Evolutionary conservation across 64 coral and sea anemone species (phyloP), one percentile per base, ranked within the genome.

Genomic region (Cladopsammia gracilis): DNA sequence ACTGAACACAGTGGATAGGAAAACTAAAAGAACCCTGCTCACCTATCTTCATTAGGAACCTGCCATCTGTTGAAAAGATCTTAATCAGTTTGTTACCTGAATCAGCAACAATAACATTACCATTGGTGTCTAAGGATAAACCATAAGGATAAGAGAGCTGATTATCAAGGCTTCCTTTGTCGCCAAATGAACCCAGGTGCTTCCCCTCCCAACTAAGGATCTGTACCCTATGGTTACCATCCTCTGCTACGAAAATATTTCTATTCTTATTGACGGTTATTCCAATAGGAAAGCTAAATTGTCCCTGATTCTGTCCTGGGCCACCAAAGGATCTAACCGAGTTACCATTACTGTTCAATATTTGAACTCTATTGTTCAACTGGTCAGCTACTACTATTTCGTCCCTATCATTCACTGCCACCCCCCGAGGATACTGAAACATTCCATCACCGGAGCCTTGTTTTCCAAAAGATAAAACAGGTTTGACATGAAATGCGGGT

Each of bases 41-140:
- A 60, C 57, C 57, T 43, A 60, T 72, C 26, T 72, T 78, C 62
- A 73, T 90, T 48, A 93, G 89, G 62, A 93, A 96, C 58, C 93
- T 91, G 5, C 90, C 77, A 60, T 85, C 57, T 45, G 78, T 66
- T 5, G 82, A 50, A 7, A 96, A 87, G 22, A 87, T 76, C 15
- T 81, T 34, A 46, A 96, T 77, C 12, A 91, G 90, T 52, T 96
- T 68, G 70, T 93, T 79, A 90, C 93, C 77, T 1, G 86, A 71
- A 23, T 96, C 95, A 10, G 95, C 93, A 15, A 98, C 92, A 59
- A 98, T 90, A 89, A 98, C 83, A 58, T 89, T 83, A 92, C 89
- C 89, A n/a, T 95, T 83, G 19, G 48, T 56, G 75, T 95, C 89
- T 50, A 94, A 70, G n/a, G 96, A 84, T 53, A 98, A 89, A 43